Evolutionary conservation across 1,140 invertebrate genomes (phyloP).

Genomic region (Hyposmocoma kahamanoa): DNA sequence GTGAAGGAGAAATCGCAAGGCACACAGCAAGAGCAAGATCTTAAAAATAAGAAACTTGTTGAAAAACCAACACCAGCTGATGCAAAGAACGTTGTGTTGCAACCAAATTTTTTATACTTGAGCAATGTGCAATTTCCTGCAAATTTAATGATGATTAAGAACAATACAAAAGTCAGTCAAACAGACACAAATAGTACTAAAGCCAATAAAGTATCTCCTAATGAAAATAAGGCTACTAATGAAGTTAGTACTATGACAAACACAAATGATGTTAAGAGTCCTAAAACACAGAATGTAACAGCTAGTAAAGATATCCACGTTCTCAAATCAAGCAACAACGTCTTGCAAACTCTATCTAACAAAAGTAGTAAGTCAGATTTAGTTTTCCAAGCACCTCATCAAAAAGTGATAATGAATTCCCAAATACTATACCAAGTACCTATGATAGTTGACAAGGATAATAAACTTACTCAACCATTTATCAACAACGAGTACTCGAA

Average conservation of each 20-base stretch:
- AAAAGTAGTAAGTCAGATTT: conserved; percentile 46
- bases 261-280: conserved; percentile 10
- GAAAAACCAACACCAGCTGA: conserved; percentile 34
- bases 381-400: conserved; percentile 38
- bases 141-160: conserved; percentile 63
- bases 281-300: conserved; percentile 17
- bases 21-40: conserved; percentile 55
- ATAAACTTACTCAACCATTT: conserved; percentile 33
- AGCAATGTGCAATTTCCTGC: conserved; percentile 63
- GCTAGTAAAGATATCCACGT: conserved; percentile 43
- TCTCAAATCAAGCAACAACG: conserved; percentile 42
- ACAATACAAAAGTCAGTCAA: conserved; percentile 34
- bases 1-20: conserved; percentile 71
- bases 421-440: conserved; percentile 65
- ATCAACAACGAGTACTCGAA: conserved; percentile 35
- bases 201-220: conserved; percentile 22
- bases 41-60: conserved; percentile 38
- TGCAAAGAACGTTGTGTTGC: conserved; percentile 45
- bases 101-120: conserved; percentile 64
- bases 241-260: conserved; percentile 21
- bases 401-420: conserved; percentile 52
- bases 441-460: conserved; percentile 50
- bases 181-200: conserved; percentile 28
- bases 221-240: conserved; percentile 30
- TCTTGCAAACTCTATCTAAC: conserved; percentile 40